A percentile compares a stretch with the other conserved stretches of the same genome.
These are phyloP conservation scores for Balanococcus diminutus DNA, from an alignment of 2,888 invertebrate species.

Conservation along the genomic window DNA sequence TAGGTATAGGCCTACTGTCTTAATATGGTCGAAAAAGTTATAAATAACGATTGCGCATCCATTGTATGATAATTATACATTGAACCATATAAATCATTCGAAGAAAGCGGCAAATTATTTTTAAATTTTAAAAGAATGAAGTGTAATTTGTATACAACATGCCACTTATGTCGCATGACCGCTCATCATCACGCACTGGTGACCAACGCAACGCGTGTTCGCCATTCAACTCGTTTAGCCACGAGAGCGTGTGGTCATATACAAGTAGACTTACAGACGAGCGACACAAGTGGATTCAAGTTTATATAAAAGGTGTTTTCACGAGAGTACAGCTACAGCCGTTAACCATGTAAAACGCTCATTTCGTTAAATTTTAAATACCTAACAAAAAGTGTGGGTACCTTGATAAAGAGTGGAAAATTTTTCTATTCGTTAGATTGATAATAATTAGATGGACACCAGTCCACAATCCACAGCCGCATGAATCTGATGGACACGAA, in stretches of 20 bases:
- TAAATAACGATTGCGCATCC: not conserved
- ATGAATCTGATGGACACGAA: not conserved
- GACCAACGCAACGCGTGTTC: not conserved
- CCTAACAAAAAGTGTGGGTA: no score
- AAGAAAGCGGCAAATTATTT: not conserved
- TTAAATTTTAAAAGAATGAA: slow-evolving; percentile 5
- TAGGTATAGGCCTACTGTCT: no score
- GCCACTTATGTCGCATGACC: not conserved
- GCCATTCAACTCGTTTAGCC: not conserved
- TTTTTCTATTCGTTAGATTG: no score
- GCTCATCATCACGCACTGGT: not conserved
- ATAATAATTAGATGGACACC: no score
- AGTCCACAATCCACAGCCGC: no score
- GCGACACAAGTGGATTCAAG: not conserved
- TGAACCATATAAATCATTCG: not conserved
- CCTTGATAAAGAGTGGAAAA: no score
- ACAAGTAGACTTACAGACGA: no score
- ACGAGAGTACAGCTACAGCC: not conserved
- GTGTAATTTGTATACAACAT: slow-evolving; percentile 1
- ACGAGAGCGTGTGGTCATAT: not conserved
- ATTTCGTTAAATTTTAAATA: not conserved
- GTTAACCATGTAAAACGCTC: not conserved
- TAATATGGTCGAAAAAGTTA: not conserved
- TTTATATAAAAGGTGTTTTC: not conserved
- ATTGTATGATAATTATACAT: not conserved